Percentiles rank a stretch among this genome's conserved stretches.
Conservation (phyloP, 2,113 vertebrate genomes). For the Entomyzon cyanotis region DNA sequence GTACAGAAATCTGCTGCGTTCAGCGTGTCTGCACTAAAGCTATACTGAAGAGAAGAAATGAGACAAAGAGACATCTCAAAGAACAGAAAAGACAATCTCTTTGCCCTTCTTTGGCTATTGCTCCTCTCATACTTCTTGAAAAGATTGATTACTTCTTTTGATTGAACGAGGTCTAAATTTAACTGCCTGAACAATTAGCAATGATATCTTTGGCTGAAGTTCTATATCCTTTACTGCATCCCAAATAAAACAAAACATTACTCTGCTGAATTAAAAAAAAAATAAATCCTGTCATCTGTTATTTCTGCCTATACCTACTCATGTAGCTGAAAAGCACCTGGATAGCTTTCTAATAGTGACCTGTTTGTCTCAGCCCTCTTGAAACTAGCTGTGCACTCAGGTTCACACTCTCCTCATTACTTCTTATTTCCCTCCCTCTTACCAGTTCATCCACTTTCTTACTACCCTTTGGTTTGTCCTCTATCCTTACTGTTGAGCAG, state of each 20-base stretch:
- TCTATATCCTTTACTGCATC: not conserved
- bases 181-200: not conserved
- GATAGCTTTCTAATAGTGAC: not conserved
- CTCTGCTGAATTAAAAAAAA: not conserved
- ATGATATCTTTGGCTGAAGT: not conserved
- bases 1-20: not conserved
- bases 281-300: not conserved
- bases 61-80: not conserved
- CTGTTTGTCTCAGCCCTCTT: not conserved
- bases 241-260: not conserved
- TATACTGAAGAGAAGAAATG: not conserved
- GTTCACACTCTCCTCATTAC: not conserved
- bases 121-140: not conserved
- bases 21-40: not conserved
- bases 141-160: not conserved
- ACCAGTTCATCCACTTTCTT: not conserved
- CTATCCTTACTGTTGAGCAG: not conserved
- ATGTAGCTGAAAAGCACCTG: not conserved
- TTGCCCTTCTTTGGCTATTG: not conserved
- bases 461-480: not conserved
- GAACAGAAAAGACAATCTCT: not conserved
- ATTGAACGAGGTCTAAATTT: not conserved
- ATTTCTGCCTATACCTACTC: not conserved
- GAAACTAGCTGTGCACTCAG: not conserved
- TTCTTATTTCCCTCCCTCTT: not conserved